Evolutionary conservation across 2,797 vertebrate species (phyloP).

Genomic region (Aphelocoma californica): DNA sequence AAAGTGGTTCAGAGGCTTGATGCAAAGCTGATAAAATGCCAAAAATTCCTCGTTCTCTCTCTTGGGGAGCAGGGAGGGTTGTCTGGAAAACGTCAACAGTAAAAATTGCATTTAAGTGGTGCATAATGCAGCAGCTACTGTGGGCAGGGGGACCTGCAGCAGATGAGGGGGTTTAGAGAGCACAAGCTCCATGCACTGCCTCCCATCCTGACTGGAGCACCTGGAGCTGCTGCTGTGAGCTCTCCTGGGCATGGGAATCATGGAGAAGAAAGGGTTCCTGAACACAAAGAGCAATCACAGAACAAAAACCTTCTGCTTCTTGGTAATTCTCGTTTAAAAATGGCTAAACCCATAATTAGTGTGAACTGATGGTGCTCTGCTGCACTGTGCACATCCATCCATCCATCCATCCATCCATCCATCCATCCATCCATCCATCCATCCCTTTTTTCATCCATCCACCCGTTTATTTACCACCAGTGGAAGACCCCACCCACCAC

Average conservation of each 20-base stretch:
- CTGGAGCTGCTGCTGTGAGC: not conserved
- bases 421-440: not conserved
- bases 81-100: constrained; percentile 82
- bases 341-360: not conserved
- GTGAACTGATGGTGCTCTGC: not conserved
- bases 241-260: not conserved
- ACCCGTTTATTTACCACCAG: too few species aligned
- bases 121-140: constrained; percentile 75
- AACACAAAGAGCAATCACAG: accelerated
- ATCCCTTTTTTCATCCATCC: not conserved
- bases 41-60: constrained; percentile 75
- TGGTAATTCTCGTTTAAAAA: not conserved
- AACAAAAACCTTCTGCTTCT: not conserved
- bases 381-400: not conserved
- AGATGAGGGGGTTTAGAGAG: not conserved
- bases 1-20: constrained; percentile 63
- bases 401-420: not conserved
- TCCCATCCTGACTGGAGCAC: not conserved
- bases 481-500: not conserved
- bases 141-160: constrained; percentile 55
- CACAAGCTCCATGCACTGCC: not conserved
- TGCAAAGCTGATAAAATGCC: constrained; percentile 77
- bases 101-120: constrained; percentile 81
- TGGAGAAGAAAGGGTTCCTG: not conserved
- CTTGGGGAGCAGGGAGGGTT: constrained; percentile 51